A percentile compares a stretch with the other conserved stretches of the same genome.
phyloP scores from a whole-genome alignment of 2,113 vertebrate genomes.

The Machaerirhynchus nigripectus region DNA sequence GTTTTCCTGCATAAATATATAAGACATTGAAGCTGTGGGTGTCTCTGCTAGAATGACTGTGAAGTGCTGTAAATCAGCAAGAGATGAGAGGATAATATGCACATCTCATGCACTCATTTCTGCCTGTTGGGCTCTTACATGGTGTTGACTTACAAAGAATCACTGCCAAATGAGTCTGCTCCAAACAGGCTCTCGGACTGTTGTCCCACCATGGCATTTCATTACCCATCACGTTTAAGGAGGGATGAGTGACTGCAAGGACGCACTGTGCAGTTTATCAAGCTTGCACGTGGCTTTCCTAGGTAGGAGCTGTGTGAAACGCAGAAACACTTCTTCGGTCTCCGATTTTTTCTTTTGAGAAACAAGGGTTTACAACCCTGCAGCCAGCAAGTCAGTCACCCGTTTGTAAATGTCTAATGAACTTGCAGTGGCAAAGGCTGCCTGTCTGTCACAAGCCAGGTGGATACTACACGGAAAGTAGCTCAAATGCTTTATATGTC shows the following conservation, averaged over 20 bases:
- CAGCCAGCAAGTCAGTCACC: not conserved
- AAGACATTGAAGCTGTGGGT: not conserved
- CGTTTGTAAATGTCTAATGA: not conserved
- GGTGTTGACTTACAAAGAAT: slow-evolving; percentile 19
- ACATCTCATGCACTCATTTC: not conserved
- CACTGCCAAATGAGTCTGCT: slow-evolving; percentile 46
- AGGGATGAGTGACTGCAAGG: slow-evolving; percentile 33
- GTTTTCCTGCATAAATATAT: slow-evolving; percentile 45
- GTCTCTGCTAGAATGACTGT: not conserved
- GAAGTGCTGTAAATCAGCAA: slow-evolving; percentile 42
- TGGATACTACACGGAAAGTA: not conserved
- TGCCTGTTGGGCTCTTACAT: not conserved
- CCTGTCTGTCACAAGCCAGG: not conserved
- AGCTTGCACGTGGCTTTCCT: not conserved
- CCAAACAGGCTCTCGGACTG: slow-evolving; percentile 15
- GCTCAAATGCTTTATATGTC: not conserved
- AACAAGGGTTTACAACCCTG: not conserved
- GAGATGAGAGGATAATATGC: not conserved
- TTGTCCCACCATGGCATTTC: slow-evolving; percentile 48
- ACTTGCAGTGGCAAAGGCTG: not conserved
- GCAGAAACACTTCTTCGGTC: not conserved
- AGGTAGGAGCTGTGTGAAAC: not conserved
- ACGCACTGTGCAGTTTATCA: not conserved
- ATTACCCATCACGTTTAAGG: slow-evolving; percentile 57
- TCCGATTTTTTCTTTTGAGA: not conserved